These are phyloP conservation scores for Centroberyx gerrardi DNA, from an alignment of 2,797 vertebrate genomes.

Conservation along the genomic window DNA sequence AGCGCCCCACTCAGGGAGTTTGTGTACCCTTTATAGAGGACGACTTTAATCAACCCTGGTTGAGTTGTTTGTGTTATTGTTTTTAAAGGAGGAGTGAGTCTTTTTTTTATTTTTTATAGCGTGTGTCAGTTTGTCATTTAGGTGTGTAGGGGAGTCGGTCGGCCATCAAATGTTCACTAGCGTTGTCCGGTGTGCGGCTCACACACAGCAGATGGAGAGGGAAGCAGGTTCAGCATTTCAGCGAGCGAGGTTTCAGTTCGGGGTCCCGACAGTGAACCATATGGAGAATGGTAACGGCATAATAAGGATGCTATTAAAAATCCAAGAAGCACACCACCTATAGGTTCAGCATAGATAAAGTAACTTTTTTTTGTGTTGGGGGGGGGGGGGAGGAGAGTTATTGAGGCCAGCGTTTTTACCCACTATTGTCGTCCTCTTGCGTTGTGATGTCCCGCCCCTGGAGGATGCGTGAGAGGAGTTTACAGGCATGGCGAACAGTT, in stretches of 20 bases:
- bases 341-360: slow-evolving; percentile 56
- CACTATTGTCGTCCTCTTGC: slow-evolving; percentile 58
- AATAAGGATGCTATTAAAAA: slow-evolving; percentile 65
- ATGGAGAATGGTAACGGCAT: slow-evolving; percentile 36
- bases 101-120: slow-evolving; percentile 35
- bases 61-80: slow-evolving; percentile 69
- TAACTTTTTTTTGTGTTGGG: slow-evolving; percentile 55
- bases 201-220: slow-evolving; percentile 12
- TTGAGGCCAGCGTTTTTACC: slow-evolving; percentile 77
- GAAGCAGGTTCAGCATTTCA: slow-evolving; percentile 20
- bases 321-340: slow-evolving; percentile 45
- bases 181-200: slow-evolving; percentile 12
- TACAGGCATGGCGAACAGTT: slow-evolving; percentile 67
- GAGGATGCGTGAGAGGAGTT: slow-evolving; percentile 74
- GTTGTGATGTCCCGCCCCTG: slow-evolving; percentile 76
- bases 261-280: slow-evolving; percentile 50
- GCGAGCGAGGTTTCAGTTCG: slow-evolving; percentile 42
- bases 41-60: slow-evolving; percentile 74
- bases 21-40: slow-evolving; percentile 78
- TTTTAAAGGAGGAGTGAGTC: slow-evolving; percentile 62
- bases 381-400: slow-evolving; percentile 61
- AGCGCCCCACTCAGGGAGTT: slow-evolving; percentile 62
- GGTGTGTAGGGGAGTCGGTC: slow-evolving; percentile 15
- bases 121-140: slow-evolving; percentile 49
- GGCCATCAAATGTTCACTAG: slow-evolving; percentile 26